Evolutionary conservation across 2,888 invertebrate genomes (phyloP).

Genomic region (Nomada lathburiana): DNA sequence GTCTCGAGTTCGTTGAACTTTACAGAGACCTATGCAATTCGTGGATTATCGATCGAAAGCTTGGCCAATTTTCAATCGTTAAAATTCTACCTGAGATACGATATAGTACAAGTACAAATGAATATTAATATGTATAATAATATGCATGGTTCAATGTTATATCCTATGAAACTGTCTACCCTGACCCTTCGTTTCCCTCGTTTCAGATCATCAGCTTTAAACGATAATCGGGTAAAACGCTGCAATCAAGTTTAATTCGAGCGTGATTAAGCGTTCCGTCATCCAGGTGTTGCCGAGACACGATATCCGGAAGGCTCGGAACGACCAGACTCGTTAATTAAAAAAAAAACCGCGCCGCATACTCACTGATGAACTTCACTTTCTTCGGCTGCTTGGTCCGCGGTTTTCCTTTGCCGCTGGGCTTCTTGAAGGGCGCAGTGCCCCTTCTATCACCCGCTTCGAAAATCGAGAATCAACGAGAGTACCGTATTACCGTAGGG

Average conservation of each 20-base stretch:
- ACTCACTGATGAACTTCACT: constrained; percentile 96
- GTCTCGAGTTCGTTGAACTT: constrained; percentile 66
- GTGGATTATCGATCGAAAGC: constrained; percentile 9
- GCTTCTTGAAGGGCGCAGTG: constrained; percentile 92
- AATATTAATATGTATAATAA: too few species aligned
- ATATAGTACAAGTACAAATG: background rate
- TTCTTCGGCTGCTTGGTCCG: constrained; percentile 95
- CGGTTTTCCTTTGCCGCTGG: constrained; percentile 90
- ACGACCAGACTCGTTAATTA: constrained; percentile 32
- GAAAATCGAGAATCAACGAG: constrained; percentile 67
- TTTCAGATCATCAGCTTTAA: constrained; percentile 6
- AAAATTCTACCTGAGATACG: background rate
- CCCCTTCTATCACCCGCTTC: constrained; percentile 82
- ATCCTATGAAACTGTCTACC: background rate
- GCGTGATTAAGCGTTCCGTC: constrained; percentile 16
- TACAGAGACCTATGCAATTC: background rate
- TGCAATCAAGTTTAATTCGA: constrained; percentile 4
- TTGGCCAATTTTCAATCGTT: background rate
- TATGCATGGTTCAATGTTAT: background rate
- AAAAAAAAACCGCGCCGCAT: constrained; percentile 63
- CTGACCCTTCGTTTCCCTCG: background rate
- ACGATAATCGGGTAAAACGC: background rate
- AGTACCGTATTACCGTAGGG: constrained; percentile 37
- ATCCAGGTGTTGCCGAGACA: background rate
- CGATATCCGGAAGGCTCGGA: background rate